Percentiles rank a stretch among this genome's conserved stretches.
Evolutionary conservation across 2,888 invertebrate genomes (phyloP).

Genomic region (Tridacna gigas): DNA sequence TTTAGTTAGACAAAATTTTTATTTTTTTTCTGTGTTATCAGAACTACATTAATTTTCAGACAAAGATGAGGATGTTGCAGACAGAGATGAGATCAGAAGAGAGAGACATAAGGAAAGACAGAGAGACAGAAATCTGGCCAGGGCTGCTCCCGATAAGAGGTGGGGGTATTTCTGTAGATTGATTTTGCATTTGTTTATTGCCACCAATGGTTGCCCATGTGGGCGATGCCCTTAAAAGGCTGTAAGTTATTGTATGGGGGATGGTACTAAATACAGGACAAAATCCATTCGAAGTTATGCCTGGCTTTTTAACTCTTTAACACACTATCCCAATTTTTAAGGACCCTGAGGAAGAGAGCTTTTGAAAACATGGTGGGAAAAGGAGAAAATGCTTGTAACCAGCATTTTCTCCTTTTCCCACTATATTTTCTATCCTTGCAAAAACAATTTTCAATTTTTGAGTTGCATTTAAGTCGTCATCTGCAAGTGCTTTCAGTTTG

Average conservation of each 20-base stretch:
- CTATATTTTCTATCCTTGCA: background rate
- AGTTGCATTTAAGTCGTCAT: background rate
- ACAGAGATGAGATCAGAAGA: conserved; percentile 88
- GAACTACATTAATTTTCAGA: conserved; percentile 53
- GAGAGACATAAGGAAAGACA: conserved; percentile 96
- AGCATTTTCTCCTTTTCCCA: background rate
- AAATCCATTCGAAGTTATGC: too few species aligned
- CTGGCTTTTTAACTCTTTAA: background rate
- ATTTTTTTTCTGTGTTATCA: conserved; percentile 5
- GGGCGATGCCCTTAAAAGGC: too few species aligned
- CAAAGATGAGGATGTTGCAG: conserved; percentile 89
- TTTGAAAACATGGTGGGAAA: background rate
- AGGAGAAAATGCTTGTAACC: background rate
- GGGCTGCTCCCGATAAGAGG: conserved; percentile 96
- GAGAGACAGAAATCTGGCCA: conserved; percentile 95
- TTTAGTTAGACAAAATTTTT: too few species aligned
- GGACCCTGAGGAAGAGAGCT: background rate
- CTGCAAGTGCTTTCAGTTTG: background rate
- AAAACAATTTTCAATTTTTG: background rate
- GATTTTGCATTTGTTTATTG: too few species aligned
- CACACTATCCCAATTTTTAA: background rate
- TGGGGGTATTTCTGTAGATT: conserved; percentile 38
- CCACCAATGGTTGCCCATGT: too few species aligned
- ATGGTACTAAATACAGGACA: too few species aligned
- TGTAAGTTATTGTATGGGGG: too few species aligned